These are phyloP conservation scores for Drosophila paramelanica DNA, from an alignment of 2,888 invertebrate genomes.

Conservation along the genomic window DNA sequence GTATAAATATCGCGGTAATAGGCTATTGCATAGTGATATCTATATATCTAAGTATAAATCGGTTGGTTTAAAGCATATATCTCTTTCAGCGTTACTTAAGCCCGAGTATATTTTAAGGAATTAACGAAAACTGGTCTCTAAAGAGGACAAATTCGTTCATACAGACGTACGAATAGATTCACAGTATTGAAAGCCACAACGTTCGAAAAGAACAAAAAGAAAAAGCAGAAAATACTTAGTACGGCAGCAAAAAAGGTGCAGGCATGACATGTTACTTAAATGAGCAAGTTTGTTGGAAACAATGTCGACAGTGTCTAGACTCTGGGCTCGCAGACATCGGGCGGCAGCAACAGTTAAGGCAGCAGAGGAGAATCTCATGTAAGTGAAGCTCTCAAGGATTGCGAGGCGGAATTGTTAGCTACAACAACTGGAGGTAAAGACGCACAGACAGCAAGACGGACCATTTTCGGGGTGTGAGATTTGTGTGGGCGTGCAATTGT, in stretches of 20 bases:
- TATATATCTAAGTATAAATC: too few species aligned
- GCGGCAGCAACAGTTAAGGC: conserved; percentile 42
- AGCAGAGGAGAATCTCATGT: conserved; percentile 35
- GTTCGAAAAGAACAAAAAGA: conserved; percentile 12
- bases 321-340: conserved; percentile 23
- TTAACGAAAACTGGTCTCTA: conserved; percentile 6
- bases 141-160: neutral
- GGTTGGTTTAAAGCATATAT: neutral
- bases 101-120: neutral
- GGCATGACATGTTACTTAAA: conserved; percentile 78
- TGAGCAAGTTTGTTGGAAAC: conserved; percentile 80
- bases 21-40: too few species aligned
- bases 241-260: conserved; percentile 42
- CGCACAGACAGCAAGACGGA: conserved; percentile 41
- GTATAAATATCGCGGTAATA: too few species aligned
- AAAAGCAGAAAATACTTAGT: conserved; percentile 34
- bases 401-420: conserved; percentile 8
- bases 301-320: conserved; percentile 83
- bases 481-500: conserved; percentile 51
- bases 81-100: neutral
- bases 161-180: too few species aligned
- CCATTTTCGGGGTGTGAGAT: neutral
- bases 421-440: conserved; percentile 25
- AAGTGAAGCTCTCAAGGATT: conserved; percentile 36
- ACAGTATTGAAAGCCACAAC: neutral